Base-by-base conservation (phyloP, 2,888 invertebrate genomes). In the Acrobasis consociella region DNA sequence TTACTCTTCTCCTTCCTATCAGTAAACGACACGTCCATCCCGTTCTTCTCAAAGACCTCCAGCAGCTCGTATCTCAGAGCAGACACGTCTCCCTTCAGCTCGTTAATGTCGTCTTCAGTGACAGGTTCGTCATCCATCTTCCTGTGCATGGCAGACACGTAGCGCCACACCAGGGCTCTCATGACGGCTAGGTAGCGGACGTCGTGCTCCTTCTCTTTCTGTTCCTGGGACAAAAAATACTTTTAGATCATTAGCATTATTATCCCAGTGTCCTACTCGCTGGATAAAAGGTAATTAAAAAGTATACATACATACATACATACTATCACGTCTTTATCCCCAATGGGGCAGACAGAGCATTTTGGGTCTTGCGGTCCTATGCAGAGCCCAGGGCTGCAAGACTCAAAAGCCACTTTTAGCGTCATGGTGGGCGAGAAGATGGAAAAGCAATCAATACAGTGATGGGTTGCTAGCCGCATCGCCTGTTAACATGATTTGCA, bases 81-180 rank as follows among this genome's bases (percentile, higher is more conserved):
- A 0, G 98, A 97, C 51, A 99, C 96, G 75, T 99, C 99, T 74
- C 97, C 96, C 85, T 99, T 99, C 39, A 99, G 95, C 87, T 99
- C 99, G 76, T 98, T 98, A 66, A 99, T 94, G 74, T 97, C 88
- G 73, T 99, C 99, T 83, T 99, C 99, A 0, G 97, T 98, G 0
- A 99, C 98, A 0, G 96, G 94, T 60, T 96, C 96, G 72, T 97
- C 96, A 72, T 97, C 97, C 78, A 95, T 94, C 80, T 95, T 95
- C 52, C 97, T 94, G 78, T 98, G 98, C 93, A 96, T 97, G 13
- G 96, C 95, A 9, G 97, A 96, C 9, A 99, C 95, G 86, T 98
- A 98, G 0, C 99, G 94, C 96, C 98, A 98, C 37, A 98, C 97
- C 16, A 99, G 86, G 1, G 98, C 97, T 37, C 97, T 93, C 96